phyloP scores from a whole-genome alignment of 2,888 invertebrate genomes.

The Lagria hirta region DNA sequence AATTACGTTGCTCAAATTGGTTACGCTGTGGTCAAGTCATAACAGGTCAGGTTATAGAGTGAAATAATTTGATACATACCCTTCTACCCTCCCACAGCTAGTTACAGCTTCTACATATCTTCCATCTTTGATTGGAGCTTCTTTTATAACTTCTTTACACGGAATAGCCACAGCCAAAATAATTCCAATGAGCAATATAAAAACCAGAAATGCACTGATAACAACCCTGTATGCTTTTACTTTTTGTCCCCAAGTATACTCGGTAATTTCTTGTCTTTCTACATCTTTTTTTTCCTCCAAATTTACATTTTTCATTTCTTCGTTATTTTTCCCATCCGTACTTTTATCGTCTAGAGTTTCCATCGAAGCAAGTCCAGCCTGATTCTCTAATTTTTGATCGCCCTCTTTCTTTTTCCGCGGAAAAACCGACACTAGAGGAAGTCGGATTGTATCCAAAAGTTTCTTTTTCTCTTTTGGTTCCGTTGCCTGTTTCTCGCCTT shows the following conservation, averaged over 20 bases:
- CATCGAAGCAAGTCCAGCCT: constrained; percentile 77
- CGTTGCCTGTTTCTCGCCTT: constrained; percentile 35
- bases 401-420: constrained; percentile 55
- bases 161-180: constrained; percentile 66
- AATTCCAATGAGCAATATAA: constrained; percentile 63
- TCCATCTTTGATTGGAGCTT: constrained; percentile 70
- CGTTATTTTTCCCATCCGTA: constrained; percentile 65
- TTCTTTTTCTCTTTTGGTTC: constrained; percentile 54
- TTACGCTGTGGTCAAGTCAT: too few relatives aligned
- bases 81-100: constrained; percentile 78
- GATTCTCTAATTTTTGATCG: constrained; percentile 50
- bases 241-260: constrained; percentile 59
- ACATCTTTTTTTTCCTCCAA: constrained; percentile 63
- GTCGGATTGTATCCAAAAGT: constrained; percentile 62
- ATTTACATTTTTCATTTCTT: constrained; percentile 74
- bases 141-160: constrained; percentile 52
- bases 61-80: too few relatives aligned
- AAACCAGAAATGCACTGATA: constrained; percentile 63
- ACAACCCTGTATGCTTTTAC: constrained; percentile 68
- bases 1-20: too few relatives aligned
- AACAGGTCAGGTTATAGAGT: too few relatives aligned
- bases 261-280: constrained; percentile 56
- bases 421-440: constrained; percentile 62
- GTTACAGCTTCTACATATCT: constrained; percentile 72
- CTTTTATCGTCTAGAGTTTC: constrained; percentile 77